Base-by-base conservation (phyloP, 2,888 invertebrate species). In the Crocallis elinguaria region DNA sequence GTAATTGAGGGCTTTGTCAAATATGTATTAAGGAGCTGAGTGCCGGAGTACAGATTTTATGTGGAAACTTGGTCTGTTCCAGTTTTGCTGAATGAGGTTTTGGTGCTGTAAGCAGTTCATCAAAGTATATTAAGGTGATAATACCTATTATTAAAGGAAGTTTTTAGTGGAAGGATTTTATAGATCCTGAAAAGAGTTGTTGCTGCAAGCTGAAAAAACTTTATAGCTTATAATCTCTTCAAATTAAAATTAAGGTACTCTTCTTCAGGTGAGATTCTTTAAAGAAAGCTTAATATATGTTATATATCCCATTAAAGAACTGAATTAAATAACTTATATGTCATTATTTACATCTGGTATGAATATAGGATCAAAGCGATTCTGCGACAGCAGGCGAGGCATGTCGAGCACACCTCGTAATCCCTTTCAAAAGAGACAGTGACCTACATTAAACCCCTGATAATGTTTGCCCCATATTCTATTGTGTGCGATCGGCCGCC, bases 1-100 rank as follows among this genome's bases (percentile, higher is more conserved):
- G 63, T 69, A 68, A 72, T 71, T 69, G 66, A 64, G 64, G 58
- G 58, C 53, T 62, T 63, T 48, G 42, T 53, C 48, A 48, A 66
- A 66, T 57, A 54, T 53, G 60, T 63, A 64, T 62, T 54, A 54
- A 48, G 36, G 36, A 23, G 23, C 11, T 21, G 45, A 46, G 46
- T 52, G 46, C 42, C 19, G 11, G 43, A 43, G 48, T 36, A 46
- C 38, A 54, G 43, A 44, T 49, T 49, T 48, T 49, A 54, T 38
- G 43, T 12, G 33, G 21, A 29, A 54, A 42, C 32, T 48, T 43
- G 36, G 38, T 19, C 41, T 17, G 9, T 37, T 23, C 2, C 37
- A 42, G 36, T 48, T 46, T 25, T 36, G 27, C 29, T 21, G 38
- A 51, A 39, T 39, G 23, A 30, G n/a, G 19, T 6, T 41, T 30